phyloP scores from a whole-genome alignment of 2,797 vertebrate genomes.

The Onychomys leucogaster region DNA sequence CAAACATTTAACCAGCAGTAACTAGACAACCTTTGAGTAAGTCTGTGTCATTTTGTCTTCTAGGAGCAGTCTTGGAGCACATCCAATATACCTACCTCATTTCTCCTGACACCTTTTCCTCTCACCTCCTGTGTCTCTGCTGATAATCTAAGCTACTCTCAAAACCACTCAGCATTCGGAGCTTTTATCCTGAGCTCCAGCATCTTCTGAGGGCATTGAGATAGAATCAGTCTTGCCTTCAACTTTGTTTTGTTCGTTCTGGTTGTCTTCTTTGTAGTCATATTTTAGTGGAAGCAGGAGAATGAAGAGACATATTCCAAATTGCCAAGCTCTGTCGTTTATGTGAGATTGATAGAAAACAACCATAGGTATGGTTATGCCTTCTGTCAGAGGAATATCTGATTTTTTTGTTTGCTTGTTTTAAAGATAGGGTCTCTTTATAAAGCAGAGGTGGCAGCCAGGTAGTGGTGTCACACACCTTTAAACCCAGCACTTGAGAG shows the following conservation, averaged over 20 bases:
- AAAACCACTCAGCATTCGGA: constrained; percentile 1
- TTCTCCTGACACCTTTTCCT: not conserved
- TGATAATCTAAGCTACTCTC: not conserved
- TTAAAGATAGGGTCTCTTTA: not conserved
- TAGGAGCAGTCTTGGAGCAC: not conserved
- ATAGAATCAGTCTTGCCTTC: constrained; percentile 35
- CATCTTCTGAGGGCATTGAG: not conserved
- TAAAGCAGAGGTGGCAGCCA: not conserved
- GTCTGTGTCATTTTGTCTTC: constrained; percentile 13
- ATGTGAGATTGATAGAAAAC: not conserved
- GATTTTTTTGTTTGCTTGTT: not conserved
- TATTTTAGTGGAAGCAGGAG: not conserved
- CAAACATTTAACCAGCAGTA: constrained; percentile 17
- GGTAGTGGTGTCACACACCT: not conserved
- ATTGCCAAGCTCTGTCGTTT: constrained; percentile 14
- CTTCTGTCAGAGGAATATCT: not conserved
- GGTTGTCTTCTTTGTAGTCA: not conserved
- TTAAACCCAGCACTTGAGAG: not conserved
- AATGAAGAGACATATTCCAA: not conserved
- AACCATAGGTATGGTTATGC: not conserved
- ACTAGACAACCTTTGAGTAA: constrained; percentile 18
- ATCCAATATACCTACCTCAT: not conserved
- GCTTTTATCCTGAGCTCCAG: constrained; percentile 6
- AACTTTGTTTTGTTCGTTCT: constrained; percentile 44
- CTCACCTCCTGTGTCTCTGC: not conserved